phyloP scores from a whole-genome alignment of 2,888 invertebrate species.

The Agriopis aurantiaria region DNA sequence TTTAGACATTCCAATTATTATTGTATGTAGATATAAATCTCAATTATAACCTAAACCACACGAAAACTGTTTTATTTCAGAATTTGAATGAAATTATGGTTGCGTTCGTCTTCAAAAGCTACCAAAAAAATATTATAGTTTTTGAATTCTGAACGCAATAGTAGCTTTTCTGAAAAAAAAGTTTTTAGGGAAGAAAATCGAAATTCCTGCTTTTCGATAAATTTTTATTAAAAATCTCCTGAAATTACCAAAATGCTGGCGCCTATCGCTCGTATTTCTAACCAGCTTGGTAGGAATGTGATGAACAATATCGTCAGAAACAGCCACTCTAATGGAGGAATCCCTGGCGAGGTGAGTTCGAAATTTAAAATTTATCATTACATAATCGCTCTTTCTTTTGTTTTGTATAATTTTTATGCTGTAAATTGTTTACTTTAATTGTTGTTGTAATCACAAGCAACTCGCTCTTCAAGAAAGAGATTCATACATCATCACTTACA shows the following conservation, averaged over 20 bases:
- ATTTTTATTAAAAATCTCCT: slow-evolving; percentile 39
- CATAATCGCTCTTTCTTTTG: slow-evolving; percentile 65
- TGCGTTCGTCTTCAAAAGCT: slow-evolving; percentile 60
- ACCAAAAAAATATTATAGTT: slow-evolving; percentile 41
- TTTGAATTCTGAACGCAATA: slow-evolving; percentile 57
- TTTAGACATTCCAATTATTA: slow-evolving; percentile 28
- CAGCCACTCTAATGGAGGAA: slow-evolving; percentile 73
- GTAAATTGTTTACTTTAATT: not conserved
- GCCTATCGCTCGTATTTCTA: slow-evolving; percentile 74
- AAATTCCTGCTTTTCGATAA: slow-evolving; percentile 52
- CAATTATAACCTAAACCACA: slow-evolving; percentile 37
- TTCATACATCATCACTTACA: not conserved
- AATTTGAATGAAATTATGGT: slow-evolving; percentile 28
- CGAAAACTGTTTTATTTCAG: slow-evolving; percentile 49
- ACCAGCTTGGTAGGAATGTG: slow-evolving; percentile 76
- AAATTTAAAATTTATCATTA: slow-evolving; percentile 64
- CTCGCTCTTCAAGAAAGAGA: not conserved
- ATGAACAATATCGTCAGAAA: slow-evolving; percentile 76
- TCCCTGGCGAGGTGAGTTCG: slow-evolving; percentile 80
- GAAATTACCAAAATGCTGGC: slow-evolving; percentile 69
- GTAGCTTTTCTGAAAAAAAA: slow-evolving; percentile 61
- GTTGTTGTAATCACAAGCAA: not conserved
- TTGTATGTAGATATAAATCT: slow-evolving; percentile 38
- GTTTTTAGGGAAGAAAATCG: slow-evolving; percentile 47
- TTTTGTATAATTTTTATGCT: slow-evolving; percentile 45